Evolutionary conservation across 2,888 invertebrate species (phyloP), one percentile per base, ranked within the genome.

Genomic region (Eubasilissa splendida): DNA sequence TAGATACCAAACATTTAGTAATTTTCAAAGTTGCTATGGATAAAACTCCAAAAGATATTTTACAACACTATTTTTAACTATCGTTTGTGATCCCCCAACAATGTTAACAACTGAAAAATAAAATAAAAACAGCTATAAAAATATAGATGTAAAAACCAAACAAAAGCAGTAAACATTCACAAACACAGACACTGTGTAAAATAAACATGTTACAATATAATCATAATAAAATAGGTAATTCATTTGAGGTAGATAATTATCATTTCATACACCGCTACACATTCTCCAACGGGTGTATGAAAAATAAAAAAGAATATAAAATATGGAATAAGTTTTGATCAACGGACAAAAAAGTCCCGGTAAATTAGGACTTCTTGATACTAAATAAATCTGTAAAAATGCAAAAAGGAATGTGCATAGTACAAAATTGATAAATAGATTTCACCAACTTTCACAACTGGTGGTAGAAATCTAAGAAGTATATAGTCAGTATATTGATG

Each of bases 181-280:
- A 77, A 70, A 70, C 50, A 59, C 71, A 70, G 76, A 77, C 76
- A 71, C 74, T 70, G 54, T 66, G 77, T 83, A 77, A 80, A 79
- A 83, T 83, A 82, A 82, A 80, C 68, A 75, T 77, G 42, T 74
- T 79, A 73, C 53, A 75, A 22, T 75, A 63, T 50, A 75, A 77
- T 83, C 79, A 76, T 80, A 78, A 79, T 78, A 76, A 79, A 77
- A 83, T 82, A 83, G 82, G 82, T 83, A 82, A 82, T 83, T 83
- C 68, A 75, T 82, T 65, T 83, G 83, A 83, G 83, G 83, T 83
- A 83, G 83, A 83, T 83, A 74, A 71, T 71, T 54, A 77, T 76
- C 75, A 77, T 78, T 73, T 65, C 76, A 70, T 73, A 74, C 58
- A 71, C 71, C 66, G 22, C 33, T 50, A n/a, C 52, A 54, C 33